Base-by-base conservation (phyloP, 2,888 invertebrate species). In the Microlaimidae sp. region DNA sequence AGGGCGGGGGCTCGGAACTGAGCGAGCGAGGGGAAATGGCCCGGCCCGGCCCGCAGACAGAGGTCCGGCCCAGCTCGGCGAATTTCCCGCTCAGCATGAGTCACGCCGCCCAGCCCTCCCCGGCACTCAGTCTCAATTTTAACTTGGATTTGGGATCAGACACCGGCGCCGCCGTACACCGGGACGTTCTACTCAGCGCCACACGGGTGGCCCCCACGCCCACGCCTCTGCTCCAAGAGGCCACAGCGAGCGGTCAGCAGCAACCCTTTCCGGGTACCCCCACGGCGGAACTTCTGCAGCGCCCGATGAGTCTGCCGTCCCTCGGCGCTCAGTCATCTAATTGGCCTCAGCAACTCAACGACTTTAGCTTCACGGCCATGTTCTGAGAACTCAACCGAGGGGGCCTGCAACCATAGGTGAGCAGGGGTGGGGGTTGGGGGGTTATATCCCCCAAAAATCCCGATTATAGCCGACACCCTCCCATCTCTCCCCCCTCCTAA, bases 131-230 rank as follows among this genome's bases (percentile, higher is more conserved):
- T 7, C 42, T 53, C 26, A 53, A 53, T 49, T 48, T 53, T 32
- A 32, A 32, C 17, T 32, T 13, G 10, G 32, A 21, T 21, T 10
- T 7, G 21, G n/a, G 23, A 5, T 21, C 54, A 17, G 24, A 26
- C 21, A 38, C 46, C 49, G 3, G 43, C 19, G 46, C 17, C 42
- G 38, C 2, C 43, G 54, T 54, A 23, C 55, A 53, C 28, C 23
- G 27, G 58, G 17, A 56, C 58, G 43, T 55, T 50, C 29, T 59
- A 59, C 60, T 56, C 53, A 21, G 23, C 28, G 49, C 42, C 26
- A 27, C 41, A 13, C 50, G 26, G 49, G 53, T 52, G 27, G 53
- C 55, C 51, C 54, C 53, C 23, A 53, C 54, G n/a, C 50, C 45
- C 24, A 47, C 49, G 40, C 29, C 40, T 41, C 49, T 25, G 21